Percentiles rank a stretch among this genome's conserved stretches.
Conservation (phyloP, 2,797 vertebrate species). For the Pseudochromis fuscus region DNA sequence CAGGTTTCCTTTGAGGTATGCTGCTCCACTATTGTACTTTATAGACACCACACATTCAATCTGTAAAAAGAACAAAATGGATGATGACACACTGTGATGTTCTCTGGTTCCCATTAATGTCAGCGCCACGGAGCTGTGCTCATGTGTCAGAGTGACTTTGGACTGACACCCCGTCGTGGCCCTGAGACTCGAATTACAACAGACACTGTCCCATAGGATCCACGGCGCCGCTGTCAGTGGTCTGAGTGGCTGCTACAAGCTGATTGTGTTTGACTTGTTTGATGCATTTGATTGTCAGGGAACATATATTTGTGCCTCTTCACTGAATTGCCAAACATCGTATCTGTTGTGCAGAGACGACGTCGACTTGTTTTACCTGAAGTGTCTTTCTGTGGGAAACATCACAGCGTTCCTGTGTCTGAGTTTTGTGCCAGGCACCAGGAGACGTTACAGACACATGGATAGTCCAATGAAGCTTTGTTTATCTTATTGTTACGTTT, state of each 20-base stretch:
- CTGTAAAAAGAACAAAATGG: constrained; percentile 53
- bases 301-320: constrained; percentile 38
- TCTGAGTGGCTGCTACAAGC: constrained; percentile 44
- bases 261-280: constrained; percentile 70
- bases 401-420: neutral
- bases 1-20: neutral
- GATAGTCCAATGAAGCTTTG: neutral
- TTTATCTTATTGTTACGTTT: constrained; percentile 18
- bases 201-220: constrained; percentile 53
- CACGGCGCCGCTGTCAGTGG: constrained; percentile 43
- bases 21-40: constrained; percentile 2
- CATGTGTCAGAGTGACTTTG: constrained; percentile 62
- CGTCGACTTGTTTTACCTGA: constrained; percentile 16
- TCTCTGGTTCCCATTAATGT: constrained; percentile 54
- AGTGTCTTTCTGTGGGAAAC: constrained; percentile 9
- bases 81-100: constrained; percentile 44
- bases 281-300: constrained; percentile 60
- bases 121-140: constrained; percentile 32
- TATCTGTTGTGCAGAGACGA: constrained; percentile 7
- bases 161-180: constrained; percentile 53
- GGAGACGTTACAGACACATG: neutral
- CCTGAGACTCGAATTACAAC: constrained; percentile 58
- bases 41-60: constrained; percentile 3
- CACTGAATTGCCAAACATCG: constrained; percentile 15
- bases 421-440: constrained; percentile 4